Evolutionary conservation across 2,888 invertebrate genomes (phyloP), one percentile per base, ranked within the genome.

Genomic region (Strigamia maritima): DNA sequence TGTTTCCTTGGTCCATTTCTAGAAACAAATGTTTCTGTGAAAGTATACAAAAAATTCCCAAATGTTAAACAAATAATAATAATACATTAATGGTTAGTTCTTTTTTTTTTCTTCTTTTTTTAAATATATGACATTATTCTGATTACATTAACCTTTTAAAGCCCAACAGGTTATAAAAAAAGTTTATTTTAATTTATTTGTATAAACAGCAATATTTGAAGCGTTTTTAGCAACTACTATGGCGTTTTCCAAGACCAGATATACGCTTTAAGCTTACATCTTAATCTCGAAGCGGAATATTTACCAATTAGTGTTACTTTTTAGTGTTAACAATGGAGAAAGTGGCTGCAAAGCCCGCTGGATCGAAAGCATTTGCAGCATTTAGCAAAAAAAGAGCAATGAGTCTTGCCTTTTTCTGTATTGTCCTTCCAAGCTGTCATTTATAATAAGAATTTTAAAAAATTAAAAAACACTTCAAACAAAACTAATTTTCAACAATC

Each of bases 1-100:
- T 75, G 75, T 75, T 35, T 75, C 75, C 75, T 75, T 75, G 75
- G 75, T 75, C 75, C 75, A 28, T 31, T 22, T 31, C 22, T 22
- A 75, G 75, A 75, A 75, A 75, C 26, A 75, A 35, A 19, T 22
- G 35, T 75, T 75, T 75, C 35, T 28, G 44, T 44, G 14, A 44
- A 44, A 44, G 44, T 44, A 44, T 44, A 44, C 10, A 44, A 44
- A 44, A 35, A 16, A 16, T 44, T 44, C 12, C 44, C 44, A 44
- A 44, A 44, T n/a, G 35, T 35, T 35, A 35, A 35, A 35, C 35
- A 35, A 35, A 35, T 35, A 10, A 44, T 16, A 44, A 35, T 35
- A 35, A 35, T 35, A 35, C 35, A 35, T 35, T 35, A 35, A 35
- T n/a, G n/a, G n/a, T n/a, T n/a, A n/a, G n/a, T n/a, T n/a, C 7